phyloP scores from a whole-genome alignment of 2,113 vertebrate species.

The Aspiorhynchus laticeps region DNA sequence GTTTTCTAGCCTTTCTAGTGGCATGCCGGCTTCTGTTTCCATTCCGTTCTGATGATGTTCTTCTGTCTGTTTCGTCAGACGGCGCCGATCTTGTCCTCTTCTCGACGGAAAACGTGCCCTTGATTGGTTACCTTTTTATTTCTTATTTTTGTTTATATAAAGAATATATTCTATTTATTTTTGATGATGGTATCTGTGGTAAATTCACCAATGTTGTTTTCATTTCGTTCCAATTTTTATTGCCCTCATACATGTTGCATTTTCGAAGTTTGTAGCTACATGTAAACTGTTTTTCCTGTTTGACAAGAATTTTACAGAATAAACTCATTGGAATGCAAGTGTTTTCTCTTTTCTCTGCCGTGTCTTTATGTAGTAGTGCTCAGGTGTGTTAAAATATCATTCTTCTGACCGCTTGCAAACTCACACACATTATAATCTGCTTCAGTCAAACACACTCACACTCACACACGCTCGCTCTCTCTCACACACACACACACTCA shows the following conservation, averaged over 20 bases:
- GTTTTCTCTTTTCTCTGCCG: neutral
- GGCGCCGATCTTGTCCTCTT: neutral
- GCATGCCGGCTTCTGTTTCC: constrained; percentile 68
- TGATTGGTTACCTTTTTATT: constrained; percentile 60
- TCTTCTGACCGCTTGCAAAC: neutral
- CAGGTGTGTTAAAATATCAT: neutral
- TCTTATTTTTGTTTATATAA: constrained; percentile 63
- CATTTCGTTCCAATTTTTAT: constrained; percentile 77
- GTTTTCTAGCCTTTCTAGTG: constrained; percentile 71
- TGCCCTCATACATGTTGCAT: constrained; percentile 87
- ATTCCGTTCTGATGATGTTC: constrained; percentile 32
- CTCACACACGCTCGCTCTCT: too few relatives aligned
- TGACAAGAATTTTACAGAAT: constrained; percentile 89
- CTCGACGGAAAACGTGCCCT: neutral
- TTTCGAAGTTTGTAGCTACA: constrained; percentile 93
- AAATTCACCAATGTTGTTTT: constrained; percentile 63
- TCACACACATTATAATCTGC: neutral
- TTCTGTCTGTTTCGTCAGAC: neutral
- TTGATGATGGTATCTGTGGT: constrained; percentile 71
- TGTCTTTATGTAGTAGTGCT: neutral
- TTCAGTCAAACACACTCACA: neutral
- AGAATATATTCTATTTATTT: constrained; percentile 73
- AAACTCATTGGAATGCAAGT: constrained; percentile 91
- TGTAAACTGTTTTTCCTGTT: constrained; percentile 92
- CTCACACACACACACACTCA: too few relatives aligned